These are phyloP conservation scores for Nylanderia fulva DNA, from an alignment of 1,140 invertebrate genomes.

Conservation along the genomic window DNA sequence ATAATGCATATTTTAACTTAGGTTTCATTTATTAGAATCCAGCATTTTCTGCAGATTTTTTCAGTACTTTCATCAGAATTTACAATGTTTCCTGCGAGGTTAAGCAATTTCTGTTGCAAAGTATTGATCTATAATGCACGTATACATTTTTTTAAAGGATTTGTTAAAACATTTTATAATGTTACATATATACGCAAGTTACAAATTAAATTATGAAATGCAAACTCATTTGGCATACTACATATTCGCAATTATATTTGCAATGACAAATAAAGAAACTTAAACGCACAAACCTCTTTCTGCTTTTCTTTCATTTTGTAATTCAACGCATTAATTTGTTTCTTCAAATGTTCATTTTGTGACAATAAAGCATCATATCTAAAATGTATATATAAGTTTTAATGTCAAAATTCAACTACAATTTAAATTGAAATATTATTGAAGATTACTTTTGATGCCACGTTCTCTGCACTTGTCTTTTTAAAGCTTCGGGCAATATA, in stretches of 20 bases:
- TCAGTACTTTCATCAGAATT: constrained; percentile 58
- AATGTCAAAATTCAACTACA: background rate
- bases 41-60: constrained; percentile 70
- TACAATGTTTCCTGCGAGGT: constrained; percentile 61
- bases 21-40: constrained; percentile 29
- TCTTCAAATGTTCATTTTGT: constrained; percentile 69
- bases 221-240: background rate
- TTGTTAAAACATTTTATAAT: background rate
- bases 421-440: background rate
- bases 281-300: constrained; percentile 59
- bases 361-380: constrained; percentile 57
- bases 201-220: background rate
- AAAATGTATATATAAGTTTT: background rate
- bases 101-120: constrained; percentile 67
- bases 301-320: constrained; percentile 60
- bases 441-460: constrained; percentile 76
- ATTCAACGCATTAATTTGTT: constrained; percentile 56
- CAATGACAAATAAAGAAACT: background rate
- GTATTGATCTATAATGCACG: constrained; percentile 60
- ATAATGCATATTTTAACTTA: constrained; percentile 2
- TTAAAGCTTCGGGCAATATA: constrained; percentile 68
- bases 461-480: constrained; percentile 68
- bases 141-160: background rate
- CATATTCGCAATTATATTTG: background rate
- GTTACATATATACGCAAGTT: background rate